These are phyloP conservation scores for Circaetus gallicus DNA, from an alignment of 2,113 vertebrate genomes.

Conservation along the genomic window DNA sequence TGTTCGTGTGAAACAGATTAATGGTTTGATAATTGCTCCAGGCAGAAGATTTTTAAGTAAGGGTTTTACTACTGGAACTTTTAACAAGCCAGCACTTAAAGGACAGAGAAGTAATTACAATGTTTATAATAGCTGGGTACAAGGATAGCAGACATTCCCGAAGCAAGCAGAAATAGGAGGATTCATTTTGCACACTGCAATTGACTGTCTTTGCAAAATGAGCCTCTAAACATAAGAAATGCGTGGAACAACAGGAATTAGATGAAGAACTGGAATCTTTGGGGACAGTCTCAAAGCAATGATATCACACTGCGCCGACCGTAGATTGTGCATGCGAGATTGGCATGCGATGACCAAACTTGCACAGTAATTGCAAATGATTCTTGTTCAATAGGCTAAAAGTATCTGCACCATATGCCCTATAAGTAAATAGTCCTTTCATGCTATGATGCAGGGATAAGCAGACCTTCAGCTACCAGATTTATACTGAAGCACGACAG, in stretches of 20 bases:
- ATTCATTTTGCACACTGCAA: neutral
- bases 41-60: slow-evolving; percentile 36
- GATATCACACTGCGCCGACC: neutral
- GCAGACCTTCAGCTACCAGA: neutral
- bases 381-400: neutral
- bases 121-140: slow-evolving; percentile 13
- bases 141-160: neutral
- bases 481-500: neutral
- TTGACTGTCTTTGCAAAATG: neutral
- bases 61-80: slow-evolving; percentile 36
- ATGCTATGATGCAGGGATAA: neutral
- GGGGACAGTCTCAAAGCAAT: neutral
- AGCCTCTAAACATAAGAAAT: neutral
- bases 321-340: neutral
- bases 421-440: neutral
- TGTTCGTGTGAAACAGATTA: slow-evolving; percentile 25
- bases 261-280: neutral
- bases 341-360: neutral
- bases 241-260: neutral
- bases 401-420: neutral
- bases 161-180: slow-evolving; percentile 16
- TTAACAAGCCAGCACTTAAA: slow-evolving; percentile 46
- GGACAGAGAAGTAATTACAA: slow-evolving; percentile 48
- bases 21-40: slow-evolving; percentile 29
- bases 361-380: neutral